A percentile compares a stretch with the other conserved stretches of the same genome.
Evolutionary conservation across 1,140 invertebrate genomes (phyloP).

Genomic region (Nilaparvata lugens): DNA sequence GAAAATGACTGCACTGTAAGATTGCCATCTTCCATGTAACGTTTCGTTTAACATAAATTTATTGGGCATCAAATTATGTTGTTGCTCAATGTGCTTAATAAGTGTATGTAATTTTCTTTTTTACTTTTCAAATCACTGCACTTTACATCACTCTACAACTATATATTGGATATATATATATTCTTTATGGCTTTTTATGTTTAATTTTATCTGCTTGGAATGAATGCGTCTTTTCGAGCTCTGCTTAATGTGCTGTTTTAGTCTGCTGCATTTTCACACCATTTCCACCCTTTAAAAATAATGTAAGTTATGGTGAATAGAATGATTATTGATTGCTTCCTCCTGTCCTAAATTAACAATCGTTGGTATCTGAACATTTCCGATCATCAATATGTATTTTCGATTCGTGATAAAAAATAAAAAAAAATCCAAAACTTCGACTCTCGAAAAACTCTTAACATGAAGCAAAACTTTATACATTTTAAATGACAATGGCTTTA

Average conservation of each 20-base stretch:
- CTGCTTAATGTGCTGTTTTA: constrained; percentile 23
- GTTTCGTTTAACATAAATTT: constrained; percentile 27
- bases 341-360: not conserved
- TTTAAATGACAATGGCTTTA: no score
- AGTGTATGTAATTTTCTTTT: constrained; percentile 16
- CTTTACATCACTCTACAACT: constrained; percentile 14
- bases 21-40: not conserved
- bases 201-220: constrained; percentile 22
- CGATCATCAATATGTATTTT: not conserved
- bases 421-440: no score
- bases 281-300: constrained; percentile 2
- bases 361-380: not conserved
- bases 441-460: no score
- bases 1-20: constrained; percentile 14
- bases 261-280: not conserved
- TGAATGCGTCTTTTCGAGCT: constrained; percentile 24
- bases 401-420: no score
- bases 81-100: constrained; percentile 19
- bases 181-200: constrained; percentile 16
- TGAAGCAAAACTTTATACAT: no score
- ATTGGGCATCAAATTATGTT: constrained; percentile 33
- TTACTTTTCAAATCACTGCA: constrained; percentile 18
- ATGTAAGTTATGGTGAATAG: no score
- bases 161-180: constrained; percentile 14
- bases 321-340: not conserved